These are phyloP conservation scores for Hyposoter didymator DNA, from an alignment of 2,888 invertebrate genomes.

Conservation along the genomic window DNA sequence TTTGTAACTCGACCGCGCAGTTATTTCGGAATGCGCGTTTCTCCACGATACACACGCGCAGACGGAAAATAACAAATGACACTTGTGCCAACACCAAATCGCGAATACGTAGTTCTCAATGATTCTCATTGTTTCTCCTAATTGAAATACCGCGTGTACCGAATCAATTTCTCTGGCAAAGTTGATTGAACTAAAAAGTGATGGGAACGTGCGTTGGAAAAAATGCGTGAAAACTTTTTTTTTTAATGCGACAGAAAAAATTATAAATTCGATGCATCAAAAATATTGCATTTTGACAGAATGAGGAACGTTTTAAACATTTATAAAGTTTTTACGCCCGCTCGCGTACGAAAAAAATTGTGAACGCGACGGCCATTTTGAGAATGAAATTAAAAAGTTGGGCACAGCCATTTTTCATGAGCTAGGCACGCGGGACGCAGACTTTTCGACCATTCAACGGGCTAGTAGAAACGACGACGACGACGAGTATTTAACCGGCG, in stretches of 20 bases:
- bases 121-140: conserved; percentile 47
- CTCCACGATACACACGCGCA: neutral
- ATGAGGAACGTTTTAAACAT: too few relatives aligned
- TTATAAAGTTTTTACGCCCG: too few relatives aligned
- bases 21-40: conserved; percentile 52
- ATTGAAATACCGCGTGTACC: neutral
- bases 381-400: conserved; percentile 29
- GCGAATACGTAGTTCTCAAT: conserved; percentile 40
- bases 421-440: conserved; percentile 28
- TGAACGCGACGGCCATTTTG: conserved; percentile 5
- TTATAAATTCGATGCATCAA: neutral
- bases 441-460: conserved; percentile 65
- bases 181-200: conserved; percentile 11
- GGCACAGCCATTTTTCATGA: conserved; percentile 46
- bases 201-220: neutral
- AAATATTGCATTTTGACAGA: too few relatives aligned
- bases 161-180: neutral
- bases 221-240: too few relatives aligned
- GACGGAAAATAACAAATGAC: conserved; percentile 13
- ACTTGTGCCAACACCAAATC: conserved; percentile 49
- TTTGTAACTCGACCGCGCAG: conserved; percentile 35
- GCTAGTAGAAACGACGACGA: conserved; percentile 55
- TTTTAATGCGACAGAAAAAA: neutral
- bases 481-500: conserved; percentile 49
- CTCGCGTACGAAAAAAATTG: neutral